Conservation (phyloP, 2,113 vertebrate species). For the Proterorhinus semilunaris region DNA sequence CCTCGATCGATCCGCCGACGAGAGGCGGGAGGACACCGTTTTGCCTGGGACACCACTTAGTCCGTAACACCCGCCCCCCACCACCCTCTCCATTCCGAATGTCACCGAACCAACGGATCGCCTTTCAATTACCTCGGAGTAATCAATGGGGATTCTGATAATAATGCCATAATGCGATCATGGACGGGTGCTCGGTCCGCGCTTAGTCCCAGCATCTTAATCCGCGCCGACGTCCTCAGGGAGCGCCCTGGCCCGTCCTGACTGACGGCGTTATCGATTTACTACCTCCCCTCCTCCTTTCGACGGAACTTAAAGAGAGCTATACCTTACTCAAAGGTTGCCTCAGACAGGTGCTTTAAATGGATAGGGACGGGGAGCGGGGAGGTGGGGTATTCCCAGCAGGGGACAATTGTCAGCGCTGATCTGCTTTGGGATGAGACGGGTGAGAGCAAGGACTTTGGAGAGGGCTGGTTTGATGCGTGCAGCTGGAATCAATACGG, state of each 20-base stretch:
- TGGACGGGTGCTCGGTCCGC: slow-evolving; percentile 32
- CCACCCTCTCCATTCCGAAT: slow-evolving; percentile 69
- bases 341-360: slow-evolving; percentile 43
- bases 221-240: slow-evolving; percentile 75
- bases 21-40: slow-evolving; percentile 76
- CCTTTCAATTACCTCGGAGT: slow-evolving; percentile 73
- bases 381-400: neutral
- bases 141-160: slow-evolving; percentile 79
- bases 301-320: slow-evolving; percentile 62
- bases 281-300: slow-evolving; percentile 38
- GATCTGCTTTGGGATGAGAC: neutral
- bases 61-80: slow-evolving; percentile 14
- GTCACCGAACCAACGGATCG: slow-evolving; percentile 66
- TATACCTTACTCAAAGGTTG: slow-evolving; percentile 48
- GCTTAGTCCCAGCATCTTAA: slow-evolving; percentile 64
- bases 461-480: neutral
- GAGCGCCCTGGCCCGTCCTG: slow-evolving; percentile 64
- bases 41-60: slow-evolving; percentile 79
- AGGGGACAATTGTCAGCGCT: neutral
- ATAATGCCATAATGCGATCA: slow-evolving; percentile 71
- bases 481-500: too few species aligned
- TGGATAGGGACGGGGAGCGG: neutral
- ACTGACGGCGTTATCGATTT: slow-evolving; percentile 74
- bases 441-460: neutral
- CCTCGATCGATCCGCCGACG: too few species aligned